Conservation (phyloP, 2,888 invertebrate species). For the Cartodere bifasciata region DNA sequence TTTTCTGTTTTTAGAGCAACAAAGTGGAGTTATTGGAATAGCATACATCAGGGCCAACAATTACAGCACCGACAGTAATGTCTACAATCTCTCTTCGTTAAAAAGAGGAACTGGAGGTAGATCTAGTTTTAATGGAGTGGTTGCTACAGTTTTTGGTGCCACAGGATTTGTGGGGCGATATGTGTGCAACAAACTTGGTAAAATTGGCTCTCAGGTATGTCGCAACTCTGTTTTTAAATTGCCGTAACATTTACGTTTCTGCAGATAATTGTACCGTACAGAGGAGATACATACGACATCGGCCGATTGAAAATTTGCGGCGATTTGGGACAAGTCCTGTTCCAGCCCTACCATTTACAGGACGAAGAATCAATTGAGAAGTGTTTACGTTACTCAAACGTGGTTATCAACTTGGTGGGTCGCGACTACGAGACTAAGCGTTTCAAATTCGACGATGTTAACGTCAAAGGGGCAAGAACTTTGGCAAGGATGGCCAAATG, state of each 20-base stretch:
- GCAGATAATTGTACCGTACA: slow-evolving; percentile 84
- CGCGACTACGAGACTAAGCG: slow-evolving; percentile 87
- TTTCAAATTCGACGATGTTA: slow-evolving; percentile 74
- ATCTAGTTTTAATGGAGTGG: slow-evolving; percentile 90
- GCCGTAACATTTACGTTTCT: slow-evolving; percentile 21
- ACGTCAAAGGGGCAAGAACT: slow-evolving; percentile 70
- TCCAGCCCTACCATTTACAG: slow-evolving; percentile 68
- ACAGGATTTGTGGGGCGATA: slow-evolving; percentile 82
- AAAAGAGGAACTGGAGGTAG: slow-evolving; percentile 84
- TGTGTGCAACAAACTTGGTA: slow-evolving; percentile 82
- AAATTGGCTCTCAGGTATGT: slow-evolving; percentile 64
- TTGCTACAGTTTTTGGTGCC: slow-evolving; percentile 95
- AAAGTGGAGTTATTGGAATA: slow-evolving; percentile 26
- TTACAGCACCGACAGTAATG: slow-evolving; percentile 42
- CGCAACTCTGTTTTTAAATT: no score
- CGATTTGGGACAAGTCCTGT: slow-evolving; percentile 91
- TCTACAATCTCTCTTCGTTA: slow-evolving; percentile 50
- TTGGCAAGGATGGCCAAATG: slow-evolving; percentile 65
- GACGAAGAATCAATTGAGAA: slow-evolving; percentile 79
- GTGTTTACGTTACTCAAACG: slow-evolving; percentile 87
- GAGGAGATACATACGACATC: slow-evolving; percentile 73
- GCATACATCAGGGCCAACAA: slow-evolving; percentile 28
- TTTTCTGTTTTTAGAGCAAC: slow-evolving; percentile 27
- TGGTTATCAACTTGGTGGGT: slow-evolving; percentile 91
- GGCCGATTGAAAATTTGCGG: slow-evolving; percentile 72